A percentile compares a stretch with the other conserved stretches of the same genome.
Evolutionary conservation across 2,888 invertebrate species (phyloP).

Genomic region (Microctonus hyperodae): DNA sequence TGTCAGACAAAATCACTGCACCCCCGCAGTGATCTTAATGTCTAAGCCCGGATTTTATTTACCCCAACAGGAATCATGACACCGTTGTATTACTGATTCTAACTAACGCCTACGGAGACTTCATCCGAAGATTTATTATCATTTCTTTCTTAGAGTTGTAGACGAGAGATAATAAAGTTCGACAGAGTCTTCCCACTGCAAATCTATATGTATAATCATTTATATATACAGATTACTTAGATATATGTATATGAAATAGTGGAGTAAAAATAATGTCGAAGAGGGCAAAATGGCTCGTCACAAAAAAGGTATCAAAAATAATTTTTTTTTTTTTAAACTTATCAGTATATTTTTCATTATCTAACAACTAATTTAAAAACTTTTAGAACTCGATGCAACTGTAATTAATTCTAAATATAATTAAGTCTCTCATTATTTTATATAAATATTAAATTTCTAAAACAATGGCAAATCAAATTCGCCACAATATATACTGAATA

Average conservation of each 20-base stretch:
- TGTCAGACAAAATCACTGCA: constrained; percentile 17
- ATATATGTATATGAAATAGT: neutral
- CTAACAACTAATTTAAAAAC: too few species aligned
- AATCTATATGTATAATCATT: neutral
- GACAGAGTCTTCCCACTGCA: constrained; percentile 5
- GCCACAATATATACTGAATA: too few species aligned
- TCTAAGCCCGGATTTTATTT: neutral
- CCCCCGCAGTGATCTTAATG: constrained; percentile 23
- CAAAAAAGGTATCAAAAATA: too few species aligned
- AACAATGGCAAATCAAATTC: too few species aligned
- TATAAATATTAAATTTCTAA: too few species aligned
- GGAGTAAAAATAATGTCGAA: too few species aligned
- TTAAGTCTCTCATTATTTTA: too few species aligned
- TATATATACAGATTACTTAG: neutral
- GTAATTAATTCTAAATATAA: too few species aligned
- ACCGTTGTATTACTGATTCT: constrained; percentile 19
- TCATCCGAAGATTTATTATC: constrained; percentile 15
- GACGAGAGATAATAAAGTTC: constrained; percentile 15
- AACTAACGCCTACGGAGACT: constrained; percentile 17
- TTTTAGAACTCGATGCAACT: too few species aligned
- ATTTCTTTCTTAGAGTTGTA: neutral
- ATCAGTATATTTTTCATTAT: too few species aligned
- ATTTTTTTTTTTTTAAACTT: too few species aligned
- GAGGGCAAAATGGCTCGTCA: too few species aligned
- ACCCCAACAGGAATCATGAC: constrained; percentile 16